Conservation (phyloP, 2,797 vertebrate genomes). For the Pangasius krempfi region DNA sequence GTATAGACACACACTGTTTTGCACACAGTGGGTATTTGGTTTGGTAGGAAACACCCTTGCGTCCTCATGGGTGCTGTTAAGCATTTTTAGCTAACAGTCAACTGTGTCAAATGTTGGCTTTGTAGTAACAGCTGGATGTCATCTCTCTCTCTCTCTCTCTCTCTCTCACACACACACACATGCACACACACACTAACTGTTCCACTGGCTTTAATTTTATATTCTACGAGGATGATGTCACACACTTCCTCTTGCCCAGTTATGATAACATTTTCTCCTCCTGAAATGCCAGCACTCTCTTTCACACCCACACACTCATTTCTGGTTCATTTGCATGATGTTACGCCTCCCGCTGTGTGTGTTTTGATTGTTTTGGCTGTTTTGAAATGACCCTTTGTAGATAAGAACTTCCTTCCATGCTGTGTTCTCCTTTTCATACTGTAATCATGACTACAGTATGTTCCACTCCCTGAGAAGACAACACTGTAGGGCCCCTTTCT, state of each 20-base stretch:
- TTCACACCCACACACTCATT: not conserved
- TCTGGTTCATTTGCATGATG: not conserved
- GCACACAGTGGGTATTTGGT: conserved; percentile 1
- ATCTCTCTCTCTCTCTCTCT: not conserved
- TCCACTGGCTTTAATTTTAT: conserved; percentile 57
- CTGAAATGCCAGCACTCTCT: conserved; percentile 21
- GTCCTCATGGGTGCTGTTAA: conserved; percentile 8
- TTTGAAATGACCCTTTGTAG: conserved; percentile 9
- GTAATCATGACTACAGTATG: not conserved
- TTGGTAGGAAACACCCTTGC: conserved; percentile 21
- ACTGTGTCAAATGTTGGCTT: conserved; percentile 15
- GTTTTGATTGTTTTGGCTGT: conserved; percentile 5
- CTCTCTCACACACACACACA: conserved; percentile 54
- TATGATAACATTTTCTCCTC: conserved; percentile 56
- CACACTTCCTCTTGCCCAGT: conserved; percentile 59
- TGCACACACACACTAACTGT: conserved; percentile 32
- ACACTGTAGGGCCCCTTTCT: not conserved
- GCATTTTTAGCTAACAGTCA: conserved; percentile 16
- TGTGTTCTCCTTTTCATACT: not conserved
- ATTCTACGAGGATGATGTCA: conserved; percentile 61
- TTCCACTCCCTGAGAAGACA: not conserved
- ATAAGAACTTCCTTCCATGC: not conserved
- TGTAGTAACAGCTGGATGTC: not conserved
- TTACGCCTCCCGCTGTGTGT: conserved; percentile 33
- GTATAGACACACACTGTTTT: not conserved